Base-by-base conservation (phyloP, 2,797 vertebrate genomes). In the Spatula clypeata region DNA sequence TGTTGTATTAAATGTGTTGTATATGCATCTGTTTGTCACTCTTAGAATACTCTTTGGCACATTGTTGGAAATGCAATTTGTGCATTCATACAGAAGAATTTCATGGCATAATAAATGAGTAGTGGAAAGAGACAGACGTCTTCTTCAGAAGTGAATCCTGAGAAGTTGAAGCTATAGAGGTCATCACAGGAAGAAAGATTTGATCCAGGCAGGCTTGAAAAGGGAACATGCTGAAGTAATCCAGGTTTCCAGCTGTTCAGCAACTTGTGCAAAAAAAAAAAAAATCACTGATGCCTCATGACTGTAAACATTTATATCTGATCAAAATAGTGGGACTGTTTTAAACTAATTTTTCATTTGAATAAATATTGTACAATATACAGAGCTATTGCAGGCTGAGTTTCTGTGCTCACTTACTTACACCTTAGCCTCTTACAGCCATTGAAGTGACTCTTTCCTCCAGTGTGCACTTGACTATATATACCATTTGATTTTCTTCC, bases 71-170 rank as follows among this genome's bases (percentile, higher is more conserved):
- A 38, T 20, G 58, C 45, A 44, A 4, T 75, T 83, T 62, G 61
- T 44, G 11, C 31, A 17, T 40, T 86, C 6, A 2, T 75, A 80
- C 40, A 42, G 38, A 26, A 62, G 9, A 45, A 20, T 66, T 55
- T 66, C 4, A 3, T 54, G 32, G 27, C 38, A 77, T 69, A 80
- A 42, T 44, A 72, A 58, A 72, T 13, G n/a, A 83, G 31, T 11
- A 83, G 72, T 1, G 2, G 42, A 44, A 53, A 40, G 24, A 76
- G 61, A 13, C 6, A 42, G 5, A 24, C 67, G 57, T 19, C 57
- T 65, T 2, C 42, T 76, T n/a, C 60, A 61, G 61, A 81, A 11
- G 19, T 0, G 0, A 38, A 26, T 47, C 38, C 16, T 44, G 61
- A 69, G 44, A 65, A 54, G 40, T 18, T 65, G 53, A 40, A 57